Conservation (phyloP, 2,113 vertebrate genomes). For the Sprattus sprattus region DNA sequence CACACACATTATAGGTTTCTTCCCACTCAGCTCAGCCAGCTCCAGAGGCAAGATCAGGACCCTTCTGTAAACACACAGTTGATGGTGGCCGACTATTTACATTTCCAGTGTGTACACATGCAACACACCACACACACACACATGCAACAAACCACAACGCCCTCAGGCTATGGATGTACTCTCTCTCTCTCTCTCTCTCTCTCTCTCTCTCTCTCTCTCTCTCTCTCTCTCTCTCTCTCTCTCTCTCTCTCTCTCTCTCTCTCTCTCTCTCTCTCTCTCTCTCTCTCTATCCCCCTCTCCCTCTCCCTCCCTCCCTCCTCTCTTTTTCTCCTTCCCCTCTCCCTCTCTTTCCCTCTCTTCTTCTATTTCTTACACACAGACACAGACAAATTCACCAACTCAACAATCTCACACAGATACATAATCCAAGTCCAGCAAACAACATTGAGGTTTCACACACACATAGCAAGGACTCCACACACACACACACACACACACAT, state of each 20-base stretch:
- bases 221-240: too few species aligned
- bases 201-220: too few species aligned
- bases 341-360: too few species aligned
- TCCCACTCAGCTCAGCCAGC: slow-evolving; percentile 40
- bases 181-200: not conserved
- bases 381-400: not conserved
- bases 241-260: too few species aligned
- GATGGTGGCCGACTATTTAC: not conserved
- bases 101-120: not conserved
- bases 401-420: not conserved
- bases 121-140: not conserved
- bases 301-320: too few species aligned
- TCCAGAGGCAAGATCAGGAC: slow-evolving; percentile 43
- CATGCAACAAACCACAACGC: not conserved
- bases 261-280: too few species aligned
- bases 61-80: slow-evolving; percentile 33
- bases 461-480: not conserved
- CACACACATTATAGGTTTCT: not conserved
- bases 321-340: too few species aligned
- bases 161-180: not conserved
- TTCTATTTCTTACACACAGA: not conserved
- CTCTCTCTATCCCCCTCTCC: too few species aligned
- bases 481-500: too few species aligned
- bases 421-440: not conserved
- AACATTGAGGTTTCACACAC: not conserved